A percentile compares a stretch with the other conserved stretches of the same genome.
phyloP scores from a whole-genome alignment of 2,888 invertebrate genomes.

The Aporophyla lueneburgensis region DNA sequence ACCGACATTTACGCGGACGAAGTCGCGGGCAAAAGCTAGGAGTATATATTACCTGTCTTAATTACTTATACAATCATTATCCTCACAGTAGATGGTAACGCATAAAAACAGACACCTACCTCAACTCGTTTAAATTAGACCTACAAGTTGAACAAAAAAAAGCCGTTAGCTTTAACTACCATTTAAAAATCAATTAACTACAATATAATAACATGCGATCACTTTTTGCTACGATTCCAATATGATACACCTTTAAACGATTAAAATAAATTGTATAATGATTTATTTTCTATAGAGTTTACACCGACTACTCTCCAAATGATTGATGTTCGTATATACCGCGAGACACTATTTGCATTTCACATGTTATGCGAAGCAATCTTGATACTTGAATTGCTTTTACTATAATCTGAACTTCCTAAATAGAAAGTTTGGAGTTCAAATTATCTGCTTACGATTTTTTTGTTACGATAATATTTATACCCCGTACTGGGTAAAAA shows the following conservation, averaged over 20 bases:
- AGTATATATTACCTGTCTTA: no score
- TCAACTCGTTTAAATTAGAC: constrained; percentile 8
- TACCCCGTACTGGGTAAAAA: no score
- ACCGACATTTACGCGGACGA: no score
- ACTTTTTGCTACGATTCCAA: constrained; percentile 40
- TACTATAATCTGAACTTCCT: no score
- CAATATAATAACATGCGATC: constrained; percentile 32
- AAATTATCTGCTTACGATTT: no score
- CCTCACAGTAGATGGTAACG: background rate
- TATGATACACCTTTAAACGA: constrained; percentile 7
- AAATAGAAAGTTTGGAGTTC: no score
- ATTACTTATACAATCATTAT: background rate
- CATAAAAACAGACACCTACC: background rate
- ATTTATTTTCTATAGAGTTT: constrained; percentile 59
- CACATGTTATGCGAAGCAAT: constrained; percentile 35
- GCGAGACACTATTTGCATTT: constrained; percentile 68
- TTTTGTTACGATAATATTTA: no score
- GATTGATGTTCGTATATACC: constrained; percentile 72
- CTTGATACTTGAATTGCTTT: constrained; percentile 60
- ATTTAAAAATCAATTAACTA: constrained; percentile 56
- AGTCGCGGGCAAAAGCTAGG: no score
- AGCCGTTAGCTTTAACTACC: constrained; percentile 14
- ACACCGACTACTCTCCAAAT: constrained; percentile 62
- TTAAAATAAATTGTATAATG: constrained; percentile 49
- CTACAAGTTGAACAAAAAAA: constrained; percentile 25